Conservation (phyloP, 2,888 invertebrate genomes). For the Aelia acuminata region DNA sequence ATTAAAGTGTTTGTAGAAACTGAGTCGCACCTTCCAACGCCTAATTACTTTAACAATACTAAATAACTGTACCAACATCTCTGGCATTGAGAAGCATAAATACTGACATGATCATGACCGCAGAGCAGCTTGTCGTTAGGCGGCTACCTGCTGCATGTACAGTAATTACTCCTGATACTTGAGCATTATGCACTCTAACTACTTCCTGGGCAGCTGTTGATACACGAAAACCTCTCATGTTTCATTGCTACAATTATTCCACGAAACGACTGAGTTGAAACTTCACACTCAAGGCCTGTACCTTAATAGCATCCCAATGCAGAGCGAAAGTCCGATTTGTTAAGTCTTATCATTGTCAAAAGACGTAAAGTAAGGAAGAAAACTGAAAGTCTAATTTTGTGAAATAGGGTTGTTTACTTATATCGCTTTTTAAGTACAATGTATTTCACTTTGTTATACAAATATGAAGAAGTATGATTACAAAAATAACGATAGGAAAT, state of each 20-base stretch:
- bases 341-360: no score
- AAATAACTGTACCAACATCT: background rate
- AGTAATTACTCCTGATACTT: background rate
- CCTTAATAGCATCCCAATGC: background rate
- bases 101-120: background rate
- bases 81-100: background rate
- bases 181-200: background rate
- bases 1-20: background rate
- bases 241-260: background rate
- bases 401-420: no score
- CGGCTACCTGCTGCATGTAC: background rate
- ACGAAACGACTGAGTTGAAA: background rate
- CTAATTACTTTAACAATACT: background rate
- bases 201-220: slow-evolving; percentile 5
- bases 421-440: no score
- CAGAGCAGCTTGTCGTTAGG: background rate
- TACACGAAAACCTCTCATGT: background rate
- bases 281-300: background rate
- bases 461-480: no score
- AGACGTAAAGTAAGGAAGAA: no score
- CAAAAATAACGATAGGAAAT: no score
- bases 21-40: background rate
- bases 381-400: no score
- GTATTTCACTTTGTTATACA: no score
- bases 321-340: no score